phyloP scores from a whole-genome alignment of 2,888 invertebrate species.

The Muschampia plurimacula region DNA sequence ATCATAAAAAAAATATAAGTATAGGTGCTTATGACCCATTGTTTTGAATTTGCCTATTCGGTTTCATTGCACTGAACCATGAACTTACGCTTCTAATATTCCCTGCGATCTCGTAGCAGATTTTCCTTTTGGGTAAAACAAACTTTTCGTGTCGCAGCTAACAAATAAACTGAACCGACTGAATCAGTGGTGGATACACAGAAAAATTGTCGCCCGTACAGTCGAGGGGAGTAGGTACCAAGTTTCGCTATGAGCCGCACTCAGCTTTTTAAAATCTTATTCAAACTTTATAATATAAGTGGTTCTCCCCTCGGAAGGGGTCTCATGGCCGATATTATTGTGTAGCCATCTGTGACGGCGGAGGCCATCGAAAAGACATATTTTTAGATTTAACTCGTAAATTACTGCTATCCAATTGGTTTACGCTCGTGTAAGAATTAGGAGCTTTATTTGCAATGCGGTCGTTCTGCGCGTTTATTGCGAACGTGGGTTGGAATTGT shows the following conservation, averaged over 20 bases:
- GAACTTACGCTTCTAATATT: neutral
- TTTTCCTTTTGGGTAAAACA: slow-evolving; percentile 22
- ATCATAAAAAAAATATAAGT: too few species aligned
- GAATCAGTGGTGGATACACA: slow-evolving; percentile 28
- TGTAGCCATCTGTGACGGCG: slow-evolving; percentile 83
- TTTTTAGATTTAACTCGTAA: slow-evolving; percentile 85
- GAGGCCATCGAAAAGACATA: slow-evolving; percentile 81
- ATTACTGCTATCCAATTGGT: slow-evolving; percentile 82
- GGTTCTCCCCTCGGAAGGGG: slow-evolving; percentile 65
- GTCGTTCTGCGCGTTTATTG: slow-evolving; percentile 61
- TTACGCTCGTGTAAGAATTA: slow-evolving; percentile 83
- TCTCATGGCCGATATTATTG: slow-evolving; percentile 71
- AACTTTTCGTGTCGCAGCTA: slow-evolving; percentile 31
- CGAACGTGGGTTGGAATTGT: slow-evolving; percentile 28
- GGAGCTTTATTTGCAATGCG: slow-evolving; percentile 75
- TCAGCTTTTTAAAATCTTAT: slow-evolving; percentile 83
- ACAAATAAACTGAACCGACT: slow-evolving; percentile 29
- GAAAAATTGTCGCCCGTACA: slow-evolving; percentile 33
- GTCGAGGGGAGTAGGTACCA: slow-evolving; percentile 46
- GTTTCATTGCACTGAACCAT: too few species aligned
- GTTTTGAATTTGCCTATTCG: too few species aligned
- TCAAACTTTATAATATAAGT: slow-evolving; percentile 84
- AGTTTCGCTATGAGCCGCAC: slow-evolving; percentile 66
- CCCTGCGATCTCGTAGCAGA: slow-evolving; percentile 1
- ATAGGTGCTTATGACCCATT: too few species aligned